Conservation (phyloP, 2,888 invertebrate species). For the Andricus curvator region DNA sequence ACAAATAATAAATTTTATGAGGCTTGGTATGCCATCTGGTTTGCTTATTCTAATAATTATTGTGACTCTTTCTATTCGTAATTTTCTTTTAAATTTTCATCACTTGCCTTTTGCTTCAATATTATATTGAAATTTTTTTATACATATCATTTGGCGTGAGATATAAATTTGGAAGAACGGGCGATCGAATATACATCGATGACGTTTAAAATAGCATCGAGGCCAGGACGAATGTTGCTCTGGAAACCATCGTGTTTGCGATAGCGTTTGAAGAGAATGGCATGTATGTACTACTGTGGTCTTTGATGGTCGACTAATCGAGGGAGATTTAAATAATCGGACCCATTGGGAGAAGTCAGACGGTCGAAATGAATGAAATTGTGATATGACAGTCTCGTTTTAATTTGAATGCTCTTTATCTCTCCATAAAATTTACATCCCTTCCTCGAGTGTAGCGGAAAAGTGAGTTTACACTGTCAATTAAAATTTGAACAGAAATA, state of each 20-base stretch:
- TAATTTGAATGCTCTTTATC: neutral
- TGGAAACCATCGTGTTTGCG: conserved; percentile 48
- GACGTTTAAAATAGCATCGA: conserved; percentile 69
- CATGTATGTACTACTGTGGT: neutral
- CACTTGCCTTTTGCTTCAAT: neutral
- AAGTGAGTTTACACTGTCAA: no score
- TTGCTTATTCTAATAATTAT: neutral
- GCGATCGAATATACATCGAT: conserved; percentile 50
- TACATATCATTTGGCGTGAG: conserved; percentile 9
- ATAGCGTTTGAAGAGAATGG: conserved; percentile 30
- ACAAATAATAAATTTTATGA: neutral
- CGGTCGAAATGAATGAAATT: neutral
- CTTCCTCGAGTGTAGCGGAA: no score
- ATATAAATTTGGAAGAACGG: conserved; percentile 27
- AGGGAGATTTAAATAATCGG: neutral
- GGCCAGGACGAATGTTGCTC: conserved; percentile 58
- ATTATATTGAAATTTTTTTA: neutral
- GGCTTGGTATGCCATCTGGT: neutral
- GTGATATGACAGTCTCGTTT: neutral
- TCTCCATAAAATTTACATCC: neutral
- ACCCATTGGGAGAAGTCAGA: neutral
- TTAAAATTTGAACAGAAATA: no score
- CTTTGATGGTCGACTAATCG: neutral
- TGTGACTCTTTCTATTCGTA: neutral
- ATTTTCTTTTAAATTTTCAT: neutral